Evolutionary conservation across 2,888 invertebrate genomes (phyloP), one percentile per base, ranked within the genome.

Genomic region (Panopea generosa): DNA sequence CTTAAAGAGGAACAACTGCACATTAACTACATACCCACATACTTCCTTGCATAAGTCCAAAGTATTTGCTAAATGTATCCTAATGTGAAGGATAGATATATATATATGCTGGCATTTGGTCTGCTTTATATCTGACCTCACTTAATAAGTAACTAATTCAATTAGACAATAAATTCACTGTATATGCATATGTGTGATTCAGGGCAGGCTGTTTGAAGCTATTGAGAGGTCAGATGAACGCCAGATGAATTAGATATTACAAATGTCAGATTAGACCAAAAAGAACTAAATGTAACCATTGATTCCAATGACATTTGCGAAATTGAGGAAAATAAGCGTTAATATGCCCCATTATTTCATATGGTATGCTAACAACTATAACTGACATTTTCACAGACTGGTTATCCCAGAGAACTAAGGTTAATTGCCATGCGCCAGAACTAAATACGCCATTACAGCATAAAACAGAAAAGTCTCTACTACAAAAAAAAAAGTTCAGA

Each of bases 21-120:
- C n/a, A n/a, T n/a, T n/a, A n/a, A n/a, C n/a, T n/a, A 45, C 60
- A 40, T 60, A 68, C 68, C 68, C 68, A 60, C 68, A 68, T 68
- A 18, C 40, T 50, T 68, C 33, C 68, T 22, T 18, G 38, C 26
- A 40, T 9, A 38, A 3, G 24, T 29, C 18, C 49, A 6, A 18
- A 33, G 14, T 45, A 47, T 16, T 60, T 16, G n/a, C 18, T 9
- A 18, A 20, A 49, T 2, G 26, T 26, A 60, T 47, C 6, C 29
- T 45, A n/a, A 26, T 24, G 6, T 7, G 14, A 49, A 22, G 18
- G 16, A 24, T 6, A 7, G 24, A 33, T 33, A 59, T 45, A 24
- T 22, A 29, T n/a, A 9, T 57, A 22, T 9, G 11, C 20, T 33
- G 9, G 38, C n/a, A n/a, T n/a, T n/a, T n/a, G n/a, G n/a, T n/a